Evolutionary conservation across 2,797 vertebrate species (phyloP), one percentile per base, ranked within the genome.

Genomic region (Chromobotia macracanthus): DNA sequence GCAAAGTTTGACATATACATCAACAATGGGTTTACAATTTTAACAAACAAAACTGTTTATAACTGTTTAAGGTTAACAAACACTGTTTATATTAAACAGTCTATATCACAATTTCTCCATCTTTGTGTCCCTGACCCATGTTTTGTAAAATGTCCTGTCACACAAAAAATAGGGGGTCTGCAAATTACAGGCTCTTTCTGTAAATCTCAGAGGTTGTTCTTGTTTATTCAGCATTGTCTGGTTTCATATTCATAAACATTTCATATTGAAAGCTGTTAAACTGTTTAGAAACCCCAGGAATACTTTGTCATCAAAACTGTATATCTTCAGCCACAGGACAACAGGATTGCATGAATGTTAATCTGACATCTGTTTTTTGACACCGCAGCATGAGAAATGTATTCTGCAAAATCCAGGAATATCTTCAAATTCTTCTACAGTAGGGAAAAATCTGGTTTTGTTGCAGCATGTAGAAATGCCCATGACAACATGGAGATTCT

Each of bases 221-320:
- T 64, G 23, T 25, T 12, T 28, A 8, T 50, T 21, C 9, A 56
- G 2, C 7, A 21, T 6, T 60, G 55, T 25, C 12, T 28, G 56
- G 23, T 5, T 60, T 60, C 16, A 60, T 60, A 15, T 7, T 28
- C 2, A 6, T 58, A 28, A 53, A 53, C 48, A 35, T 53, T 53
- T 51, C 7, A 51, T 51, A 75, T 65, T 38, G n/a, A 75, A 74
- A 8, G 1, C 16, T 53, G 46, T 63, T 63, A 71, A 41, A 58
- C 76, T 51, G 28, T 75, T 75, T 16, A 35, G 18, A 68, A 48
- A 7, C n/a, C 6, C 12, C 18, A 66, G n/a, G 21, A 44, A 53
- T 15, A 48, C 12, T 21, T 56, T 56, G 25, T 69, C 23, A 69
- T 28, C 25, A 69, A 48, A 60, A 23, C 8, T 25, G 19, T 21